Conservation (phyloP, 2,113 vertebrate species). For the Laticauda colubrina region DNA sequence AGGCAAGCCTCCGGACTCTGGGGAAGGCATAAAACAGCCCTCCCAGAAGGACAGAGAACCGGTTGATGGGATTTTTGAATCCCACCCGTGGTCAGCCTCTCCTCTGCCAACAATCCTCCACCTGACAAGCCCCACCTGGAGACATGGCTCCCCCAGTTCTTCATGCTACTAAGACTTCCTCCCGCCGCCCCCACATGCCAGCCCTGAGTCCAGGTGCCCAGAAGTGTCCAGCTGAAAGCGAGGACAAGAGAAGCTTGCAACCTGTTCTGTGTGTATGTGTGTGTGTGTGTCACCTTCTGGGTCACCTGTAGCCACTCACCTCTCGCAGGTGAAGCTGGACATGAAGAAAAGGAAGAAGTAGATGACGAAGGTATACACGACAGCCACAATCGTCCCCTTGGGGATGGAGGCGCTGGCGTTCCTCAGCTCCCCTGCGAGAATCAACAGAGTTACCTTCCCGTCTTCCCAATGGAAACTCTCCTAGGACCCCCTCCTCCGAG, state of each 20-base stretch:
- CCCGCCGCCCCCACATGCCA: neutral
- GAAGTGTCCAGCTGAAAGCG: neutral
- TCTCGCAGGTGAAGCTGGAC: conserved; percentile 83
- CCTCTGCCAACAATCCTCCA: too few species aligned
- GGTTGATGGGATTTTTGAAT: too few species aligned
- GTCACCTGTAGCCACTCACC: conserved; percentile 60
- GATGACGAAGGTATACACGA: conserved; percentile 81
- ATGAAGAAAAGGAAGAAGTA: conserved; percentile 82
- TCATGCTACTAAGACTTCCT: neutral
- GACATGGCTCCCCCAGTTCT: too few species aligned
- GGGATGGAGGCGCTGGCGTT: conserved; percentile 59
- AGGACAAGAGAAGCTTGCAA: neutral
- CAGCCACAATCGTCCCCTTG: conserved; percentile 82
- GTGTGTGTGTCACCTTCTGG: neutral
- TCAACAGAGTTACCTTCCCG: neutral
- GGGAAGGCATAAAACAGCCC: too few species aligned
- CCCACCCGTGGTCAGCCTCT: too few species aligned
- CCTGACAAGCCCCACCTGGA: neutral
- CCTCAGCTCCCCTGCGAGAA: conserved; percentile 46
- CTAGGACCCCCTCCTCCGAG: too few species aligned
- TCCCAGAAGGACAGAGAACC: too few species aligned
- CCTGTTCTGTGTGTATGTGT: neutral
- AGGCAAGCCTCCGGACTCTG: too few species aligned
- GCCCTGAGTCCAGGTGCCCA: neutral
- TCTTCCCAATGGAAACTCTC: neutral